phyloP scores from a whole-genome alignment of 2,797 vertebrate species.

The Lagodon rhomboides region DNA sequence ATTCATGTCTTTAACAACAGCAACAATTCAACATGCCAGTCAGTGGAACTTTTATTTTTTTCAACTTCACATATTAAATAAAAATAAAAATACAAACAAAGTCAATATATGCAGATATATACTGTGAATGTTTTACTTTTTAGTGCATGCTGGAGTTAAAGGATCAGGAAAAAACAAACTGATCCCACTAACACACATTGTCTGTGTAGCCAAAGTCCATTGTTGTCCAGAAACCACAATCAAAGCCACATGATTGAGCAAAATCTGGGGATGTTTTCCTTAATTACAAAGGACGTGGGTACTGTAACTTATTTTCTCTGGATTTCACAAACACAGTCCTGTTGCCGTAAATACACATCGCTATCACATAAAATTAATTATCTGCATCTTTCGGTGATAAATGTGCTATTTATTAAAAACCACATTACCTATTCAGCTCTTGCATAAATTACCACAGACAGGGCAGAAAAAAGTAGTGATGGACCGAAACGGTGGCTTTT shows the following conservation, averaged over 20 bases:
- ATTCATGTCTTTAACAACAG: background rate
- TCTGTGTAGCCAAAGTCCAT: background rate
- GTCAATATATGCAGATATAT: background rate
- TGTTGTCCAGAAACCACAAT: conserved; percentile 6
- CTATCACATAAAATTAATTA: background rate
- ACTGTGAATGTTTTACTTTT: background rate
- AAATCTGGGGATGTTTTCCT: background rate
- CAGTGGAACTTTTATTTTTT: background rate
- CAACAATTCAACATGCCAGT: background rate
- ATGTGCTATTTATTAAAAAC: background rate
- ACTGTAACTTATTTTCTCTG: background rate
- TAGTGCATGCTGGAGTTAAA: background rate
- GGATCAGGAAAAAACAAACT: background rate
- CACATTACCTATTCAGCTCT: background rate
- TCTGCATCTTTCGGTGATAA: background rate
- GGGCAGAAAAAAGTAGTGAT: no score
- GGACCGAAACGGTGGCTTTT: no score
- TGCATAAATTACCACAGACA: no score
- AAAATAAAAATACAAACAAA: background rate
- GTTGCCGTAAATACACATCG: background rate
- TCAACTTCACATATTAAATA: background rate
- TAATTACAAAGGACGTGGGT: background rate
- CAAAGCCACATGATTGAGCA: background rate
- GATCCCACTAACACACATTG: background rate
- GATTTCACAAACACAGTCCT: background rate